Evolutionary conservation across 2,888 invertebrate species (phyloP), one percentile per base, ranked within the genome.

Genomic region (Hyalella azteca): DNA sequence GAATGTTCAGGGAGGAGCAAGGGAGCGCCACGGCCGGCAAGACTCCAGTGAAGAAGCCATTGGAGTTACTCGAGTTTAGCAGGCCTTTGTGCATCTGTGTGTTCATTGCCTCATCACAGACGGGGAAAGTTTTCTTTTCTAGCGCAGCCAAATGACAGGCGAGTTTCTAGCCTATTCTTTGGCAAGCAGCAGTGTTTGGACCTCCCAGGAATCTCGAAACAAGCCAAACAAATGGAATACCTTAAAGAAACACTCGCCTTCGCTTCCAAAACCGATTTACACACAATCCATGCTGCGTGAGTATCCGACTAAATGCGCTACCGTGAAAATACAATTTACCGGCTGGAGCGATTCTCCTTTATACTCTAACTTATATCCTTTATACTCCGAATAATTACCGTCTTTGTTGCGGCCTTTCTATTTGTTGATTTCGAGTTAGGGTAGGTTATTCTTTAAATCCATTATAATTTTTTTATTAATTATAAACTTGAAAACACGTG

Each of bases 201-300:
- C 36, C 66, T 66, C 66, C 66, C 66, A 66, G 66, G 36, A 9
- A 22, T 66, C 66, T 29, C 22, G 66, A 66, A 66, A 66, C 66
- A 66, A 15, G 32, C 66, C 66, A 66, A 66, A 66, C 66, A 66
- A 36, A 36, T 66, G 66, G 19, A 66, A 66, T 66, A 66, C 66
- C 66, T 66, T 66, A 66, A 5, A 36, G 66, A 66, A 66, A 66
- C 66, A 66, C 66, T 66, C n/a, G 66, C 66, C 36, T 66, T 66
- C 66, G 32, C 66, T 66, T 32, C 66, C 66, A 36, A 66, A 66
- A 66, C 66, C 36, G 66, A 66, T 66, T 66, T 66, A 29, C 7
- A 66, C 36, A 36, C 66, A 66, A 15, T 29, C 7, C 19, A 7
- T 11, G 13, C 22, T 11, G 54, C 26, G 3, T 7, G 9, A 22